Evolutionary conservation across 2,797 vertebrate species (phyloP).

Genomic region (Sebastes variabilis): DNA sequence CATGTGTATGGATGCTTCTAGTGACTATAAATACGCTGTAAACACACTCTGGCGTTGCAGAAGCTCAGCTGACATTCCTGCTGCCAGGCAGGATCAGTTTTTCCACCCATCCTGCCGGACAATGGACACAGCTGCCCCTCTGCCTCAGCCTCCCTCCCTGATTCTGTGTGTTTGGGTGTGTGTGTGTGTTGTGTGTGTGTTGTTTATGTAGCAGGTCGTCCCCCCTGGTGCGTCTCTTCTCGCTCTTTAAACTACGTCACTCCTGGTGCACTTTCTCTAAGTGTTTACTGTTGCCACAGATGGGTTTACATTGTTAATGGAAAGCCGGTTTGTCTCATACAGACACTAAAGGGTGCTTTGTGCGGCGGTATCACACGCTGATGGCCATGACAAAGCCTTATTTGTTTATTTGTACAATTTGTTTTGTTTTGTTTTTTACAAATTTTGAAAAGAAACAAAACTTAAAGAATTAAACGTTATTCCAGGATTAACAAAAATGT

Average conservation of each 20-base stretch:
- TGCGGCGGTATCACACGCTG: too few species aligned
- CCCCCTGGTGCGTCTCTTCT: fast-evolving
- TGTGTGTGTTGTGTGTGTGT: background rate
- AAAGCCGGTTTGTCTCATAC: too few species aligned
- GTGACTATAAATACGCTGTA: constrained; percentile 75
- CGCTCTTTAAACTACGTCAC: too few species aligned
- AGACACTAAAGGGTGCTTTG: too few species aligned
- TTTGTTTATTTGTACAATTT: background rate
- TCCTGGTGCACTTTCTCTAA: too few species aligned
- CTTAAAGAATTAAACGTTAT: background rate
- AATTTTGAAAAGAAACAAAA: background rate
- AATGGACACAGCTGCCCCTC: constrained; percentile 63
- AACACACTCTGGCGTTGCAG: constrained; percentile 66
- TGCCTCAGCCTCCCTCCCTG: background rate
- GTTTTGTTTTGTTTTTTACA: background rate
- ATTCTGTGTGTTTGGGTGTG: constrained; percentile 6
- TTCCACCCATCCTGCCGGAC: constrained; percentile 73
- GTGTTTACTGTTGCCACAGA: too few species aligned
- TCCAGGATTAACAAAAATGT: background rate
- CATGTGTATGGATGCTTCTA: constrained; percentile 28
- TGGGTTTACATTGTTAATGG: too few species aligned
- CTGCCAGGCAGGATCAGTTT: constrained; percentile 75
- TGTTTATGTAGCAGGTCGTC: background rate
- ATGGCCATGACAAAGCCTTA: too few species aligned
- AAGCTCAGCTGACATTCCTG: constrained; percentile 73